Conservation (phyloP, 2,888 invertebrate species). For the Andrena flavipes region DNA sequence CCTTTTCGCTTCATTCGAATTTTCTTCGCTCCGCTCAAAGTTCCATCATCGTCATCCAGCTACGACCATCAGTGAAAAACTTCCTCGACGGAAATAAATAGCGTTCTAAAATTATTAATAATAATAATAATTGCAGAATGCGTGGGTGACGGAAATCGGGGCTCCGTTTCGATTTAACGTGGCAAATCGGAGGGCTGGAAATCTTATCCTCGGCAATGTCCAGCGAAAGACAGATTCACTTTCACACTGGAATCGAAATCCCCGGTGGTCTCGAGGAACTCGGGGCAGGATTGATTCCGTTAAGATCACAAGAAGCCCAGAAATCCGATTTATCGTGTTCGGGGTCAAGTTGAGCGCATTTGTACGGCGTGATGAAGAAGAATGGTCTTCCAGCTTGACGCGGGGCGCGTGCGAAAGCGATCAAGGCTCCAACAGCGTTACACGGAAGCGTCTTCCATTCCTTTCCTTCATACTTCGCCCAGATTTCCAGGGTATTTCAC, state of each 20-base stretch:
- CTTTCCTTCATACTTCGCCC: neutral
- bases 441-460: slow-evolving; percentile 3
- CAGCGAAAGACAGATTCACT: slow-evolving; percentile 55
- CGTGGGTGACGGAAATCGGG: neutral
- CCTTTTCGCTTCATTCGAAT: slow-evolving; percentile 30
- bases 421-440: neutral
- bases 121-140: neutral
- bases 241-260: slow-evolving; percentile 63
- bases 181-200: slow-evolving; percentile 28
- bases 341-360: slow-evolving; percentile 74
- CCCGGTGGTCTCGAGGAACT: slow-evolving; percentile 30
- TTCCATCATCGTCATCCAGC: neutral
- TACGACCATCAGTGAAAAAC: neutral
- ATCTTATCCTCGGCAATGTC: slow-evolving; percentile 44
- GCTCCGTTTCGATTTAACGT: slow-evolving; percentile 55
- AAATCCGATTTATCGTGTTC: slow-evolving; percentile 71
- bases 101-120: neutral
- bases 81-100: neutral
- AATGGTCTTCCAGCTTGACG: slow-evolving; percentile 65
- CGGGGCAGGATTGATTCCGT: slow-evolving; percentile 63
- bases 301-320: slow-evolving; percentile 66
- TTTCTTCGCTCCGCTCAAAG: neutral
- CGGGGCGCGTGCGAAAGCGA: slow-evolving; percentile 61
- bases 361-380: slow-evolving; percentile 68
- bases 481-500: neutral